phyloP scores from a whole-genome alignment of 2,113 vertebrate genomes.

The Acinonyx jubatus region DNA sequence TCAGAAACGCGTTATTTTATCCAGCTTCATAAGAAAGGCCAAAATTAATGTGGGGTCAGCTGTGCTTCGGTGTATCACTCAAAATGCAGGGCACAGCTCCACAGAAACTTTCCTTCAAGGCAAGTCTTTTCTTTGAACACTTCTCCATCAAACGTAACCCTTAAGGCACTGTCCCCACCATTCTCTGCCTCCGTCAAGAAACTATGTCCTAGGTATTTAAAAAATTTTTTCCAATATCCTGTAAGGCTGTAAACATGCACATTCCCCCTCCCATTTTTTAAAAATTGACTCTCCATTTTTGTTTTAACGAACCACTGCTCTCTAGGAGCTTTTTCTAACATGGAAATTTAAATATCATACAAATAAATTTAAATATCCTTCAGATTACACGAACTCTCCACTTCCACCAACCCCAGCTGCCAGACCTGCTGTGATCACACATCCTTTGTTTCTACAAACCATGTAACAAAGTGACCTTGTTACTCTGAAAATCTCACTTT shows the following conservation, averaged over 20 bases:
- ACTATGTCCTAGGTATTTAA: background rate
- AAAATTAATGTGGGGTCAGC: slow-evolving; percentile 20
- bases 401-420: background rate
- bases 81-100: background rate
- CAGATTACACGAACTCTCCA: background rate
- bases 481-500: background rate
- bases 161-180: background rate
- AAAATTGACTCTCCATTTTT: background rate
- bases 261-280: background rate
- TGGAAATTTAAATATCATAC: background rate
- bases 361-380: background rate
- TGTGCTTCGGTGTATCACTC: background rate
- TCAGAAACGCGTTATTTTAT: slow-evolving; percentile 20
- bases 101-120: background rate
- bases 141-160: background rate
- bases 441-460: background rate
- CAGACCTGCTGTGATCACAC: background rate
- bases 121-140: background rate
- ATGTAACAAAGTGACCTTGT: background rate
- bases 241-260: background rate
- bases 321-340: background rate
- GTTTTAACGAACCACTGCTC: background rate
- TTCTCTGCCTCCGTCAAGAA: background rate
- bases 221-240: background rate
- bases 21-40: slow-evolving; percentile 26